These are phyloP conservation scores for Cynopterus brachyotis DNA, from an alignment of 2,113 vertebrate genomes.

Conservation along the genomic window DNA sequence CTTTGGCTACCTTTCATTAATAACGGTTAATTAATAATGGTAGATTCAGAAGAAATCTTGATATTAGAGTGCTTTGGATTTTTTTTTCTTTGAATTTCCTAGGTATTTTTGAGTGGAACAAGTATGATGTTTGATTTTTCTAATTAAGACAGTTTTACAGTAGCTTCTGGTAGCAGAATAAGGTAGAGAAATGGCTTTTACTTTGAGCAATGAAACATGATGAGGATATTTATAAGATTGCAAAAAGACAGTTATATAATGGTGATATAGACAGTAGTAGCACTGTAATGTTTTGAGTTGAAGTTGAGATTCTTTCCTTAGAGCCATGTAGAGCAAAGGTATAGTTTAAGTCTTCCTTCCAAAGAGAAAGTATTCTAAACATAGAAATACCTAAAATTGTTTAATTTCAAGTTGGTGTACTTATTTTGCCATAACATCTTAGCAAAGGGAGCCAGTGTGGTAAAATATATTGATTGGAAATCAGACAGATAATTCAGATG, in stretches of 20 bases:
- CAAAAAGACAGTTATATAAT: not conserved
- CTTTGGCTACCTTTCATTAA: constrained; percentile 1
- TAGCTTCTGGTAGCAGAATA: not conserved
- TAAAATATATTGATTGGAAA: constrained; percentile 34
- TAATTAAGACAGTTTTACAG: not conserved
- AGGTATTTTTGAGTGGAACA: constrained; percentile 18
- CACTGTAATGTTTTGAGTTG: not conserved
- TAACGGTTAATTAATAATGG: not conserved
- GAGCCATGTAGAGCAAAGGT: not conserved
- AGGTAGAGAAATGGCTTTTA: not conserved
- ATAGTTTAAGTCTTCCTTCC: not conserved
- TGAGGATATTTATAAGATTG: not conserved
- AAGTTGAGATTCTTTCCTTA: not conserved
- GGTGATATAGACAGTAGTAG: not conserved
- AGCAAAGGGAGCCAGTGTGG: not conserved
- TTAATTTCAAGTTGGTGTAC: constrained; percentile 20
- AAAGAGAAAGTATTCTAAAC: not conserved
- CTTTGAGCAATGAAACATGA: constrained; percentile 35
- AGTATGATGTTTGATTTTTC: not conserved
- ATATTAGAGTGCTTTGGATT: not conserved
- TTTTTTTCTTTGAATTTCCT: not conserved
- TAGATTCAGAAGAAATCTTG: constrained; percentile 34
- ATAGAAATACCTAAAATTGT: not conserved
- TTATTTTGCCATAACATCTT: constrained; percentile 35
- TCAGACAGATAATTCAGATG: not conserved